Evolutionary conservation across 2,113 vertebrate genomes (phyloP), one percentile per base, ranked within the genome.

Genomic region (Puntigrus tetrazona): DNA sequence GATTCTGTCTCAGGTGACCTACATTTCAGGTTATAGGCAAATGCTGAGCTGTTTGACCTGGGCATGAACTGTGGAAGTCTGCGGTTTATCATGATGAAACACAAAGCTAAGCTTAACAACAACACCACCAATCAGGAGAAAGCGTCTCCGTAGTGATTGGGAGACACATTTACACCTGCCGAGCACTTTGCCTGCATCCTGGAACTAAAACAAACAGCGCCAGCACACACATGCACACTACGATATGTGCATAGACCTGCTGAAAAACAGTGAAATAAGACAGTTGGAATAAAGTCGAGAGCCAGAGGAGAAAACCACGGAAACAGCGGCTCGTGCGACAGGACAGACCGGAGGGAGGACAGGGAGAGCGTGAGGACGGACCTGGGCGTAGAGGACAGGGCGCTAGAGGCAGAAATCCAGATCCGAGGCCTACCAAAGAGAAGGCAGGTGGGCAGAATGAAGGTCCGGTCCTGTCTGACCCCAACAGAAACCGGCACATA

Each of bases 331-430:
- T 45, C 22, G 29, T 79, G 65, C 38, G 47, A 74, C n/a, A 59
- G 43, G 10, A 65, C 25, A 25, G 41, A 70, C 34, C 7, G 63
- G 75, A 50, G 25, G 77, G 57, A 65, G 41, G 34, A 41, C 65
- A 50, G 84, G 73, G 73, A 47, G 77, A 72, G 82, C 65, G 5
- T 69, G 14, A 74, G 27, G 65, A 89, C 94, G 91, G 92, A 99
- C 98, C 95, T 94, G 94, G 67, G 92, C 81, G 29, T 93, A 92
- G 85, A 94, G 91, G 91, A 93, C 92, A 29, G 96, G 94, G 95
- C 94, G 67, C 95, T 95, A 81, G 96, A 97, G 77, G 99, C 98
- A 99, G 93, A 99, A 98, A 94, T 99, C 97, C 91, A 99, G 91
- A 90, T 99, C 98, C 73, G 96, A 95, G 13, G 92, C 95, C 98